Percentiles rank a stretch among this genome's conserved stretches.
These are phyloP conservation scores for Drosophila gaucha DNA, from an alignment of 2,888 invertebrate species.

Conservation along the genomic window DNA sequence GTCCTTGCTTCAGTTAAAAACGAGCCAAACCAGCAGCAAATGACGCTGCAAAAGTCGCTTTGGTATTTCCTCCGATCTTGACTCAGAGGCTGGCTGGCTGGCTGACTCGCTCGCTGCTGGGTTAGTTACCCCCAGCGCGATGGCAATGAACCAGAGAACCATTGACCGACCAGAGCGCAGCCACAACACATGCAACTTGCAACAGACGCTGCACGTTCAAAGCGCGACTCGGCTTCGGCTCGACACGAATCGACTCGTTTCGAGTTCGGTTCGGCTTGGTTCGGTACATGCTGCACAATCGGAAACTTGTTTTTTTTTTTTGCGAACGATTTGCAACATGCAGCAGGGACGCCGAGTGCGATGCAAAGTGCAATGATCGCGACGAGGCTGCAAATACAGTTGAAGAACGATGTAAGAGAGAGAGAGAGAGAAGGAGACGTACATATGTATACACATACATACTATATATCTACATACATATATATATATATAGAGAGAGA, in stretches of 20 bases:
- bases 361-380: constrained; percentile 76
- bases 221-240: constrained; percentile 13
- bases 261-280: constrained; percentile 1
- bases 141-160: constrained; percentile 85
- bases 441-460: no score
- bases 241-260: not conserved
- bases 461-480: no score
- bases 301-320: constrained; percentile 61
- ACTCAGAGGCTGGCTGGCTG: constrained; percentile 36
- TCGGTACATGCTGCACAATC: constrained; percentile 16
- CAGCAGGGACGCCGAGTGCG: constrained; percentile 37
- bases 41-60: constrained; percentile 67
- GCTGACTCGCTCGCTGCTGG: constrained; percentile 59
- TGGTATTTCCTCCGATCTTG: constrained; percentile 63
- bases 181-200: constrained; percentile 61
- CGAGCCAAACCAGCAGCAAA: constrained; percentile 34
- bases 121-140: constrained; percentile 84
- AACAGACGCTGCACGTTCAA: constrained; percentile 50
- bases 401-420: constrained; percentile 14
- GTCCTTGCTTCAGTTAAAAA: constrained; percentile 74
- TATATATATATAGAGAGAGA: no score
- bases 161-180: constrained; percentile 82
- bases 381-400: constrained; percentile 59
- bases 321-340: constrained; percentile 61
- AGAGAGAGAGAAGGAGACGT: not conserved